Evolutionary conservation across 1,140 invertebrate genomes (phyloP), one percentile per base, ranked within the genome.

Genomic region (Pseudomyrmex dendroicus): DNA sequence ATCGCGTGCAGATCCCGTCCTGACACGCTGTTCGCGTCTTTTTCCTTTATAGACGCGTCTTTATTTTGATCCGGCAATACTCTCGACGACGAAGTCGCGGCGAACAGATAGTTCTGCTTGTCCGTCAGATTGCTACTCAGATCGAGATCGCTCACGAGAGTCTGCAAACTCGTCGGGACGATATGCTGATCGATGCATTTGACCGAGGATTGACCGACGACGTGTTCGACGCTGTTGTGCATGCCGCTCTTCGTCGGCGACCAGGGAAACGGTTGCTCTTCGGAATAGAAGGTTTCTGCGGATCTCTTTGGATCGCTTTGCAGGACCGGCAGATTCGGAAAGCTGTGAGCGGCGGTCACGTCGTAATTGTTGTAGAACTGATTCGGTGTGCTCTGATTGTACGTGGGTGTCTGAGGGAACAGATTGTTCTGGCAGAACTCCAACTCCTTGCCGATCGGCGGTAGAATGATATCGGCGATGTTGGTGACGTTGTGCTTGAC

Each of bases 191-290:
- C 93, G 12, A 93, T 91, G 4, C 82, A 67, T 66, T 94, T 94
- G 0, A 93, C 80, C 5, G 83, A 73, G 48, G 93, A 91, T 73
- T 72, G 88, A 5, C 92, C 91, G 17, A 94, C 93, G 0, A 94
- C 84, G 2, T 80, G 76, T 8, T 80, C 76, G 5, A 80, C 66
- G 20, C 48, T 77, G 76, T 90, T 92, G 48, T 95, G 94, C 2
- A 94, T 90, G 44, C 94, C 89, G 35, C 88, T 94, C 88, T 96
- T 96, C 0, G 95, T 94, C 0, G 95, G 95, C 3, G 95, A 95
- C 95, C 95, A 96, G 9, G 95, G 91, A 74, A 95, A 95, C 7
- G 95, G 93, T 84, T 95, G 95, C 12, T 96, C 95, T 52, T 95
- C 92, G 0, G 92, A 61, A 68, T 94, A 94, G 70, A 93, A 94